Percentiles rank a stretch among this genome's conserved stretches.
Evolutionary conservation across 23 tunicate genomes (phyloP).

Genomic region (Styela clava): DNA sequence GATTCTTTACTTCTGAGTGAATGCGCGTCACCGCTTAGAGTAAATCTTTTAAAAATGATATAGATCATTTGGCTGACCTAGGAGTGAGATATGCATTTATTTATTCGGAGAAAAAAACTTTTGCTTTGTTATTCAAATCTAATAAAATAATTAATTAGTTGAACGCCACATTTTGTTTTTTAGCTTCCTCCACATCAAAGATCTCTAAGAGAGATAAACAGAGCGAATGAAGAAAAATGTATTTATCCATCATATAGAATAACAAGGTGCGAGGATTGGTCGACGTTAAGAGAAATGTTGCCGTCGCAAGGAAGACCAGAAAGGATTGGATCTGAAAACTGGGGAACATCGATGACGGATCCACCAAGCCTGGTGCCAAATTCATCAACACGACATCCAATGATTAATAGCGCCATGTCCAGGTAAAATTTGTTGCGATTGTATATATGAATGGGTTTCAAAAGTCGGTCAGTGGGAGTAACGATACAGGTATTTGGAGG

Average conservation of each 20-base stretch:
- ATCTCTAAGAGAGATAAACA: constrained; percentile 52
- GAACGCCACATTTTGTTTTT: too few relatives aligned
- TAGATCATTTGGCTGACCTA: too few relatives aligned
- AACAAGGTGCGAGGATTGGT: constrained; percentile 93
- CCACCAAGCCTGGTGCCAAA: constrained; percentile 53
- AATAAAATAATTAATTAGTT: too few relatives aligned
- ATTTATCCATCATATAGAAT: constrained; percentile 69
- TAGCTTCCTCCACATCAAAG: constrained; percentile 75
- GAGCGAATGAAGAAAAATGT: constrained; percentile 56
- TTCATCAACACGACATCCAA: constrained; percentile 62
- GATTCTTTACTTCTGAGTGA: too few relatives aligned
- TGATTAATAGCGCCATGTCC: constrained; percentile 79
- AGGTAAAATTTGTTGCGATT: too few relatives aligned
- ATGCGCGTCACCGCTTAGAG: too few relatives aligned
- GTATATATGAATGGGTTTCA: background rate
- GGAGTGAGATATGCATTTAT: too few relatives aligned
- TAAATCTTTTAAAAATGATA: too few relatives aligned
- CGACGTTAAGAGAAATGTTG: constrained; percentile 84
- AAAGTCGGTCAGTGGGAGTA: background rate
- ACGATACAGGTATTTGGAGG: too few relatives aligned
- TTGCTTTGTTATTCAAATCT: too few relatives aligned
- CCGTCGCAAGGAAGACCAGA: constrained; percentile 84
- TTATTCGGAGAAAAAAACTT: too few relatives aligned
- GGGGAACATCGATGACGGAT: constrained; percentile 80
- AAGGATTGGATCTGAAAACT: constrained; percentile 62